A percentile compares a stretch with the other conserved stretches of the same genome.
phyloP scores from a whole-genome alignment of 2,113 vertebrate genomes.

The Climacteris rufus region DNA sequence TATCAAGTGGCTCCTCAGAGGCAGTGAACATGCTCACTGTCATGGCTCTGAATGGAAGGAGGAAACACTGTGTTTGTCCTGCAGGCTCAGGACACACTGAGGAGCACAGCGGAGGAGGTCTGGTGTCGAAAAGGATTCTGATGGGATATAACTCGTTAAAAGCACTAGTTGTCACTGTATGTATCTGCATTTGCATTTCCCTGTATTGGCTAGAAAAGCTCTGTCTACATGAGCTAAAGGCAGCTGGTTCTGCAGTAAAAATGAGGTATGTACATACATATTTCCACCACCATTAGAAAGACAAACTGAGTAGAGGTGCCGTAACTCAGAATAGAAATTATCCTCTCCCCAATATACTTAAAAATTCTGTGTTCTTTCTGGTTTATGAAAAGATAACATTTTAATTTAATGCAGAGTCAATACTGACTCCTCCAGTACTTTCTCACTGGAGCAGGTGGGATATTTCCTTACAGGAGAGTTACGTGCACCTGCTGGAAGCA shows the following conservation, averaged over 20 bases:
- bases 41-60: neutral
- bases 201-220: neutral
- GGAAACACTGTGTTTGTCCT: neutral
- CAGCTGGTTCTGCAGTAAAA: neutral
- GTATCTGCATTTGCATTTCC: neutral
- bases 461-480: neutral
- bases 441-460: neutral
- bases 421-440: neutral
- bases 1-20: neutral
- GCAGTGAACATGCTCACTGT: neutral
- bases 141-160: neutral
- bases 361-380: neutral
- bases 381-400: neutral
- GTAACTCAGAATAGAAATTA: neutral
- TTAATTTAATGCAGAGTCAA: neutral
- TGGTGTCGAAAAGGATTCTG: neutral
- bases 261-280: neutral
- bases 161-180: neutral
- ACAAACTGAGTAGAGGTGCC: neutral
- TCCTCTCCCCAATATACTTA: neutral
- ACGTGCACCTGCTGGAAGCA: accelerated
- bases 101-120: neutral
- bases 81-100: neutral
- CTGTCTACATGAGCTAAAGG: neutral
- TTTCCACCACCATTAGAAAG: neutral